These are phyloP conservation scores for Zeugodacus cucurbitae DNA, from an alignment of 1,140 invertebrate genomes.

Conservation along the genomic window DNA sequence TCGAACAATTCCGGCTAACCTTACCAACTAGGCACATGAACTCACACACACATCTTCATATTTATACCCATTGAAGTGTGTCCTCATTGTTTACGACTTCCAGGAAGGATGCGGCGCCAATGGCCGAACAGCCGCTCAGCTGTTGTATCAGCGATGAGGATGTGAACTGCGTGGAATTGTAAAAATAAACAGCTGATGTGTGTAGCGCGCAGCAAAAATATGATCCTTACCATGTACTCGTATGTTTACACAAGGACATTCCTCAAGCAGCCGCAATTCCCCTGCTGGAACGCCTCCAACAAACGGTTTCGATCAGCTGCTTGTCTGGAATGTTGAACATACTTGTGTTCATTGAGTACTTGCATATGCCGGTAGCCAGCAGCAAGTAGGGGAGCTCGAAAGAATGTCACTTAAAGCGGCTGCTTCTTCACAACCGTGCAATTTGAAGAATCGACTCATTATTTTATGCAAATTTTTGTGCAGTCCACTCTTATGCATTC, in stretches of 20 bases:
- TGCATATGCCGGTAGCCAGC: not conserved
- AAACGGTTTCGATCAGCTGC: slow-evolving; percentile 37
- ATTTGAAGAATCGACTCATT: not conserved
- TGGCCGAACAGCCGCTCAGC: not conserved
- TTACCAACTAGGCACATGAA: not conserved
- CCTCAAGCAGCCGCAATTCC: not conserved
- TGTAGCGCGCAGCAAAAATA: not conserved
- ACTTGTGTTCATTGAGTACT: not conserved
- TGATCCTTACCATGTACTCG: not conserved
- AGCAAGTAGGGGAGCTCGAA: not conserved
- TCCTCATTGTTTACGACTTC: slow-evolving; percentile 29
- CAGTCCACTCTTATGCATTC: not conserved
- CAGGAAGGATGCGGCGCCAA: slow-evolving; percentile 13
- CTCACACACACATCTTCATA: not conserved
- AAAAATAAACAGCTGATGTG: slow-evolving; percentile 15
- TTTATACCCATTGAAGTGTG: not conserved
- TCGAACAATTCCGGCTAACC: not conserved
- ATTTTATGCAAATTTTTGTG: not conserved
- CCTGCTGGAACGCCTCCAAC: not conserved
- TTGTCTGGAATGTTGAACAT: not conserved
- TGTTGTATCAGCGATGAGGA: not conserved
- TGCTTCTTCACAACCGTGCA: not conserved
- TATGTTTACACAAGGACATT: not conserved
- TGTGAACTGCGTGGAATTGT: not conserved
- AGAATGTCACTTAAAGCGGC: not conserved